These are phyloP conservation scores for Halcyon smyrnensis DNA, from an alignment of 2,797 vertebrate genomes.

Conservation along the genomic window DNA sequence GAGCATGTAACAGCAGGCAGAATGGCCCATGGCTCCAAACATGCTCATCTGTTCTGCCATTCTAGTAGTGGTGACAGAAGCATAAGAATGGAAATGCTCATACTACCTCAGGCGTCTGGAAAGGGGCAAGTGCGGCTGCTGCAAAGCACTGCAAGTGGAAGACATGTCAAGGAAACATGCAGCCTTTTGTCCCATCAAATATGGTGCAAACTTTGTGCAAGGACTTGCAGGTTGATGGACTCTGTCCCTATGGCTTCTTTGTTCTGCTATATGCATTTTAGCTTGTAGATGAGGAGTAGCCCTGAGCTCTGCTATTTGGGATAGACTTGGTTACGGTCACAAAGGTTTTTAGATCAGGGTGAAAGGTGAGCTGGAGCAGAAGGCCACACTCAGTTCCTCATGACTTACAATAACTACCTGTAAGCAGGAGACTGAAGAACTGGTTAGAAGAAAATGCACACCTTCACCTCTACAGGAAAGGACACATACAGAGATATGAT, in stretches of 20 bases:
- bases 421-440: background rate
- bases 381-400: background rate
- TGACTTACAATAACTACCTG: fast-evolving
- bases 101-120: background rate
- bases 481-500: background rate
- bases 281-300: fast-evolving
- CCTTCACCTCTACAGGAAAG: background rate
- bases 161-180: background rate
- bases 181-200: background rate
- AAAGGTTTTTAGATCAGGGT: background rate
- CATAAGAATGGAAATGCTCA: background rate
- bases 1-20: background rate
- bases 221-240: background rate
- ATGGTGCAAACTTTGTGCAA: background rate
- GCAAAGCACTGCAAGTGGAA: fast-evolving
- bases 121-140: background rate
- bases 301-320: fast-evolving
- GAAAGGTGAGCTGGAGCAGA: background rate
- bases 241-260: background rate
- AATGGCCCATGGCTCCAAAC: background rate
- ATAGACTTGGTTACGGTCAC: background rate
- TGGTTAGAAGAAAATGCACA: background rate
- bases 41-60: fast-evolving
- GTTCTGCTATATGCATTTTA: fast-evolving
- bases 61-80: background rate